Evolutionary conservation across 2,888 invertebrate species (phyloP).

Genomic region (Lamellibrachia satsuma): DNA sequence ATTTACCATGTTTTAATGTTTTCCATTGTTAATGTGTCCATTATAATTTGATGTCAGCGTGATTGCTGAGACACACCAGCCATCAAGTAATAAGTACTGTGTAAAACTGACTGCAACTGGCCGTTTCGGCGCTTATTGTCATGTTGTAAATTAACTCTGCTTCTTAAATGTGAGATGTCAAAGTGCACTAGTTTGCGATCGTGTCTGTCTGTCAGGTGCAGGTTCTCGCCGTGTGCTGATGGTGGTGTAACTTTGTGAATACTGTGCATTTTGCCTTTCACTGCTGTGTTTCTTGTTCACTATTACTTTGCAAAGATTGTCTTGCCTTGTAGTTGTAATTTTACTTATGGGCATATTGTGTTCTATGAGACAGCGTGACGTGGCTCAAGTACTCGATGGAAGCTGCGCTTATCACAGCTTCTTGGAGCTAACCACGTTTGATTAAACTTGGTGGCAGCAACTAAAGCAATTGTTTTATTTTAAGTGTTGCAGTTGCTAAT

Average conservation of each 20-base stretch:
- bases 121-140: neutral
- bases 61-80: neutral
- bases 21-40: neutral
- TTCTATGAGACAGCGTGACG: neutral
- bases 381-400: neutral
- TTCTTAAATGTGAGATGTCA: slow-evolving; percentile 12
- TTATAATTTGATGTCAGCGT: neutral
- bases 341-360: neutral
- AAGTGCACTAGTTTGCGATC: neutral
- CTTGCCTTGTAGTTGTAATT: slow-evolving; percentile 6
- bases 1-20: slow-evolving; percentile 5
- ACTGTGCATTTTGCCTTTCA: slow-evolving; percentile 5
- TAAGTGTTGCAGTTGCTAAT: slow-evolving; percentile 2
- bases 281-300: slow-evolving; percentile 3
- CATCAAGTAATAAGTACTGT: neutral
- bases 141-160: slow-evolving; percentile 6
- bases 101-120: slow-evolving; percentile 3
- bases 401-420: neutral
- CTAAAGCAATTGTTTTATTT: neutral
- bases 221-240: neutral
- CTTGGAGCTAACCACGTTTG: neutral
- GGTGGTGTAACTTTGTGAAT: neutral
- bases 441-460: neutral
- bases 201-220: neutral
- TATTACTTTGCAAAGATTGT: slow-evolving; percentile 17